phyloP scores from a whole-genome alignment of 1,140 invertebrate genomes.

The Pemphigus obesinymphae region DNA sequence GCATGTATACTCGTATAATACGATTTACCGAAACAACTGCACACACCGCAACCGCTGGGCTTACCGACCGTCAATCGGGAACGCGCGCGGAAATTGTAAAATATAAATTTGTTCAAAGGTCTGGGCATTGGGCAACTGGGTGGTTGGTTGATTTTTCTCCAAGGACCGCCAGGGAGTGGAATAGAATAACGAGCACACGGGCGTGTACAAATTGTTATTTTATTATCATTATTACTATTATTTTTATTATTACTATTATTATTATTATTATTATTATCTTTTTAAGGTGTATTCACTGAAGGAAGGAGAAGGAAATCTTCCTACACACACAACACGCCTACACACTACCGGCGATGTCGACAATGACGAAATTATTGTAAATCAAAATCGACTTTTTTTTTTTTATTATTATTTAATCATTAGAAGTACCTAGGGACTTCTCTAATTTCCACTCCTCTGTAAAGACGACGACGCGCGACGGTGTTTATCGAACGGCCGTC shows the following conservation, averaged over 20 bases:
- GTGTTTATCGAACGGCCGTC: not conserved
- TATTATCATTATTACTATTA: constrained; percentile 12
- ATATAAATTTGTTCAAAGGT: not conserved
- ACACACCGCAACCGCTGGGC: not conserved
- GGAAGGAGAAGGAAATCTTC: constrained; percentile 8
- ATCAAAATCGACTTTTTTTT: constrained; percentile 15
- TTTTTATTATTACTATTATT: too few relatives aligned
- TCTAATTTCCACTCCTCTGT: not conserved
- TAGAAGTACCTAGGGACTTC: not conserved
- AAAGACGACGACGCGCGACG: not conserved
- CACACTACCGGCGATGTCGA: not conserved
- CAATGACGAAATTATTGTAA: constrained; percentile 16
- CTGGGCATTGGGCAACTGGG: too few relatives aligned
- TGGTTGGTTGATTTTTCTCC: not conserved
- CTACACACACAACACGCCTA: not conserved
- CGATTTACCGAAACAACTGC: not conserved
- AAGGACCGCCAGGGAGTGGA: not conserved
- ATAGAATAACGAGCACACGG: not conserved
- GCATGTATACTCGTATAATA: not conserved
- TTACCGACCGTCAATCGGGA: not conserved
- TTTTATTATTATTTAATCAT: not conserved
- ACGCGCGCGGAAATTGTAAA: not conserved
- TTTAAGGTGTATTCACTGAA: not conserved
- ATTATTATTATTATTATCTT: not conserved
- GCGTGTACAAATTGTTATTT: constrained; percentile 25